Evolutionary conservation across 1,140 invertebrate genomes (phyloP).

Genomic region (Heterodera schachtii): DNA sequence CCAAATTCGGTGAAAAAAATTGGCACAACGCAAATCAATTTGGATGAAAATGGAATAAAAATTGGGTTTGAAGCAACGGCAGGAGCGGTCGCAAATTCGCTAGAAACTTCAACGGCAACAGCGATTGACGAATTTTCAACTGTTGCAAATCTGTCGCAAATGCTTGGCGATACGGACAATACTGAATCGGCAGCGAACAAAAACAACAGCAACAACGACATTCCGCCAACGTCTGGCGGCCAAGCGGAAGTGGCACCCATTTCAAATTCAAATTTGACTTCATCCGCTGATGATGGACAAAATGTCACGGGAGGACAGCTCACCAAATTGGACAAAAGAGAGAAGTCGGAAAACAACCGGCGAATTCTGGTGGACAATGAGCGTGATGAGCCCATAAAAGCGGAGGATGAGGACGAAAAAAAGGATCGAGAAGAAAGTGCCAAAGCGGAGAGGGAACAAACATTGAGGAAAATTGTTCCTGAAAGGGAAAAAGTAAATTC

Average conservation of each 20-base stretch:
- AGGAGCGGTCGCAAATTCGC: not conserved
- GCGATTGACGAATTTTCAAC: slow-evolving; percentile 7
- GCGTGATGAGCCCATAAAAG: not conserved
- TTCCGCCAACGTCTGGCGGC: not conserved
- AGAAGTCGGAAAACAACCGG: not conserved
- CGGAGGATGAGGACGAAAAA: not conserved
- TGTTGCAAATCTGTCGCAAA: not conserved
- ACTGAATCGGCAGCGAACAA: not conserved
- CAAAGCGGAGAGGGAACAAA: not conserved
- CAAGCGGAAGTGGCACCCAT: too few relatives aligned
- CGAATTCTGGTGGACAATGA: not conserved
- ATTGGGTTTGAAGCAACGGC: too few relatives aligned
- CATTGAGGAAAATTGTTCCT: not conserved
- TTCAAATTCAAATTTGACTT: not conserved
- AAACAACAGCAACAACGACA: not conserved
- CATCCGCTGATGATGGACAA: not conserved
- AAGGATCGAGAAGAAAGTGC: not conserved
- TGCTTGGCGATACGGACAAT: not conserved
- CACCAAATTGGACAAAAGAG: not conserved
- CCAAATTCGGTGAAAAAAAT: not conserved
- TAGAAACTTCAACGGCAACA: not conserved
- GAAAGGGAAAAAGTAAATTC: not conserved
- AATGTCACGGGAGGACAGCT: not conserved
- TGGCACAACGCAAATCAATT: not conserved
- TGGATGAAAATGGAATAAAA: not conserved